These are phyloP conservation scores for Potamilus streckersoni DNA, from an alignment of 1,140 invertebrate species.

Conservation along the genomic window DNA sequence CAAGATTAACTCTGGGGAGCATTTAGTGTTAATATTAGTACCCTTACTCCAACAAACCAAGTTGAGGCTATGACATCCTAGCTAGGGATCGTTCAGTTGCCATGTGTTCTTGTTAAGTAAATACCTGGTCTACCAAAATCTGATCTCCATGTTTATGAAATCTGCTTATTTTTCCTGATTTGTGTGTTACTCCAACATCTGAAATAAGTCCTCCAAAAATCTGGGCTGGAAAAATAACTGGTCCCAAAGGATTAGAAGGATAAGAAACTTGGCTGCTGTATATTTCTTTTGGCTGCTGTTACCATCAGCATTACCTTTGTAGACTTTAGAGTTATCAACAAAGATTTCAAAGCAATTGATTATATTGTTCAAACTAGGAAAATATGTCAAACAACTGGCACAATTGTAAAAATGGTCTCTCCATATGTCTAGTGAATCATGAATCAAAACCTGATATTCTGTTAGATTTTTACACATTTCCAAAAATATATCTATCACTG, in stretches of 20 bases:
- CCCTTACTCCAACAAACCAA: too few species aligned
- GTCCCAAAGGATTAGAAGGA: conserved; percentile 30
- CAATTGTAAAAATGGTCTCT: conserved; percentile 17
- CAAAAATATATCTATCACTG: conserved; percentile 24
- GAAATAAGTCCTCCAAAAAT: conserved; percentile 38
- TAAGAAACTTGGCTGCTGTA: conserved; percentile 35
- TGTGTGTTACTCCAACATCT: conserved; percentile 32
- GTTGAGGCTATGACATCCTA: too few species aligned
- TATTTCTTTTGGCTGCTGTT: conserved; percentile 40
- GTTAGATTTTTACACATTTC: conserved; percentile 32
- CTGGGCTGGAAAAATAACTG: conserved; percentile 32
- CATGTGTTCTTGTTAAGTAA: conserved; percentile 35
- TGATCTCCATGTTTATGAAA: conserved; percentile 29
- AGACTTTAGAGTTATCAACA: conserved; percentile 34
- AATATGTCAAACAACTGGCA: conserved; percentile 32
- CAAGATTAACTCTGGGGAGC: conserved; percentile 32
- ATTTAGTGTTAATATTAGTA: neutral
- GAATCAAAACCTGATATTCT: conserved; percentile 23
- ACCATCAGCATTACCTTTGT: conserved; percentile 22
- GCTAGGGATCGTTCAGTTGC: conserved; percentile 20
- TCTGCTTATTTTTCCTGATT: conserved; percentile 22
- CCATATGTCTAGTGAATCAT: conserved; percentile 23
- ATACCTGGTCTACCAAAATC: conserved; percentile 35
- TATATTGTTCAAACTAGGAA: conserved; percentile 30
- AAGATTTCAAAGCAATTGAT: conserved; percentile 49